A percentile compares a stretch with the other conserved stretches of the same genome.
Evolutionary conservation across 2,113 vertebrate genomes (phyloP).

Genomic region (Odontophorus gujanensis): DNA sequence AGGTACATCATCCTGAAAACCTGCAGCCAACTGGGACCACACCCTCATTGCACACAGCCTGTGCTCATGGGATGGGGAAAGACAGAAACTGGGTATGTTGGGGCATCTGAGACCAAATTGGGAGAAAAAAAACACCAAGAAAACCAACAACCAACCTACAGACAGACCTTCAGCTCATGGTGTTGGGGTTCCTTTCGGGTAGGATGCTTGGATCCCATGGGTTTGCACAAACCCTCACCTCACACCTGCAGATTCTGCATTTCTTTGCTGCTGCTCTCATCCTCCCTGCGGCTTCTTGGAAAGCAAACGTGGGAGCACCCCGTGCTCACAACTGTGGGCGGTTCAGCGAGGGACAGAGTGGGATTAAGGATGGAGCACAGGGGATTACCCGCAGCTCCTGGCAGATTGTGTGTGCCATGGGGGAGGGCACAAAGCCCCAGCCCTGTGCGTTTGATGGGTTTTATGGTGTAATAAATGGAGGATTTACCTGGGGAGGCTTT

Average conservation of each 20-base stretch:
- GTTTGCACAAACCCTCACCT: accelerated
- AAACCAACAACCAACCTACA: not conserved
- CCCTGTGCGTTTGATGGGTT: not conserved
- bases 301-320: not conserved
- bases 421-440: not conserved
- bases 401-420: not conserved
- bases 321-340: accelerated
- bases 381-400: not conserved
- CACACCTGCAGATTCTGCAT: not conserved
- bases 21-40: not conserved
- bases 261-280: accelerated
- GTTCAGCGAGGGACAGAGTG: slow-evolving; percentile 13
- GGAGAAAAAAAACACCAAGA: not conserved
- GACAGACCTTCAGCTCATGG: not conserved
- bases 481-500: not conserved
- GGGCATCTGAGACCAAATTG: not conserved
- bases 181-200: accelerated
- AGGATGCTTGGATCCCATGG: not conserved
- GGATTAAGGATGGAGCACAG: slow-evolving; percentile 8
- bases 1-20: not conserved
- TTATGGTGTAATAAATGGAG: not conserved
- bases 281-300: accelerated
- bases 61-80: not conserved
- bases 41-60: accelerated
- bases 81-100: not conserved